Conservation (phyloP, 1,140 invertebrate genomes). For the Hyles euphorbiae region DNA sequence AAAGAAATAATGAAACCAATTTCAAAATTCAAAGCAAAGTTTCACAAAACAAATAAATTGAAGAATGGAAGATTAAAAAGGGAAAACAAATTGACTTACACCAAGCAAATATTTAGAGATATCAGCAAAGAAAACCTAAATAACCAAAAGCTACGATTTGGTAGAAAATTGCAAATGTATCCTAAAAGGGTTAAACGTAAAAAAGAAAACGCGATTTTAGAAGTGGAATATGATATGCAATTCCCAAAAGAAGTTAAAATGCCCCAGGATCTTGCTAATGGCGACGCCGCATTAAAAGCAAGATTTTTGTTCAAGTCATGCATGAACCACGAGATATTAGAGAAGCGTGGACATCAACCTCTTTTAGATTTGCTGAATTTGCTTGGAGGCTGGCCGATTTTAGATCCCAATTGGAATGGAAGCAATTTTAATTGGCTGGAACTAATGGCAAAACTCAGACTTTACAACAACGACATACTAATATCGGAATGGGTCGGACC, state of each 20-base stretch:
- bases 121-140: slow-evolving; percentile 15
- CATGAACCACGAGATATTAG: slow-evolving; percentile 85
- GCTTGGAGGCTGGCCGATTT: slow-evolving; percentile 91
- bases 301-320: slow-evolving; percentile 90
- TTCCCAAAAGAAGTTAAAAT: too few species aligned
- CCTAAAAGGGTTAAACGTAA: slow-evolving; percentile 8
- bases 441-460: slow-evolving; percentile 83
- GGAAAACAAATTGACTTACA: not conserved
- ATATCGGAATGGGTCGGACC: slow-evolving; percentile 91
- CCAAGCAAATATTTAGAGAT: slow-evolving; percentile 5
- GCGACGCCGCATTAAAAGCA: slow-evolving; percentile 82
- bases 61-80: slow-evolving; percentile 17
- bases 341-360: slow-evolving; percentile 82
- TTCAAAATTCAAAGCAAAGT: slow-evolving; percentile 28
- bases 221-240: slow-evolving; percentile 1
- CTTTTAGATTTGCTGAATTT: slow-evolving; percentile 82
- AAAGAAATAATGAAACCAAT: slow-evolving; percentile 29
- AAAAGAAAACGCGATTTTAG: slow-evolving; percentile 17
- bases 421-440: slow-evolving; percentile 84
- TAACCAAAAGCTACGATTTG: slow-evolving; percentile 13
- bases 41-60: slow-evolving; percentile 23
- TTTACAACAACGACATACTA: slow-evolving; percentile 90
- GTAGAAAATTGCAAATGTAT: slow-evolving; percentile 24
- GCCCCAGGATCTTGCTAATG: slow-evolving; percentile 33
- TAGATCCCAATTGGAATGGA: slow-evolving; percentile 79